Base-by-base conservation (phyloP, 2,113 vertebrate species). In the Zosterops hypoxanthus region DNA sequence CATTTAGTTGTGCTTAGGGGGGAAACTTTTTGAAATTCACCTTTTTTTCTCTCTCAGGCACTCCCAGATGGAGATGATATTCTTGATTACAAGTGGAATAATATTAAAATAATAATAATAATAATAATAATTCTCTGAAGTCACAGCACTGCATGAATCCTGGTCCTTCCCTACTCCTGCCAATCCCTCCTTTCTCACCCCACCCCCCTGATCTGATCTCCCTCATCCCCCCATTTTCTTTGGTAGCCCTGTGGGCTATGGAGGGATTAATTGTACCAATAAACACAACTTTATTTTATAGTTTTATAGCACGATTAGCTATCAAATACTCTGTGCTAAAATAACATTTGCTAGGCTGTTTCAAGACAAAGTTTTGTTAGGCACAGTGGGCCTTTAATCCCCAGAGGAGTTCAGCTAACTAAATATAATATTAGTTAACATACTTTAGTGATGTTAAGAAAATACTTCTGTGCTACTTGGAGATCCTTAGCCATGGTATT, bases 341-440 rank as follows among this genome's bases (percentile, higher is more conserved):
- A 97, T 86, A 96, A 97, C 92, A 93, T 95, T 97, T 86, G 71
- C 90, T 95, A 60, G 81, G 76, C 89, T 82, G 82, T 82, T 95
- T 95, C 92, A 87, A 85, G 91, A 77, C 94, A 72, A 88, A 94
- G 91, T 97, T 97, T 97, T 96, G 86, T 94, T 96, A 95, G 94
- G 96, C 96, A 96, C 95, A 86, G 96, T n/a, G 83, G 95, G 82
- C 87, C 65, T 95, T 93, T 85, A 92, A 90, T 97, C 94, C 95
- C 95, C 6, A 0, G 91, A 94, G 96, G 95, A 96, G 88, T 94
- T 89, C 63, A 88, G 68, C 92, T 96, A 80, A 92, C 96, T 96
- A 92, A 96, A 95, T 96, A 94, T 95, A 97, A 96, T 95, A 82
- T 97, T 96, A 91, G 92, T 96, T 95, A 97, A 91, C 91, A 95